phyloP scores from a whole-genome alignment of 2,888 invertebrate genomes.

The Macrosiphum euphorbiae region DNA sequence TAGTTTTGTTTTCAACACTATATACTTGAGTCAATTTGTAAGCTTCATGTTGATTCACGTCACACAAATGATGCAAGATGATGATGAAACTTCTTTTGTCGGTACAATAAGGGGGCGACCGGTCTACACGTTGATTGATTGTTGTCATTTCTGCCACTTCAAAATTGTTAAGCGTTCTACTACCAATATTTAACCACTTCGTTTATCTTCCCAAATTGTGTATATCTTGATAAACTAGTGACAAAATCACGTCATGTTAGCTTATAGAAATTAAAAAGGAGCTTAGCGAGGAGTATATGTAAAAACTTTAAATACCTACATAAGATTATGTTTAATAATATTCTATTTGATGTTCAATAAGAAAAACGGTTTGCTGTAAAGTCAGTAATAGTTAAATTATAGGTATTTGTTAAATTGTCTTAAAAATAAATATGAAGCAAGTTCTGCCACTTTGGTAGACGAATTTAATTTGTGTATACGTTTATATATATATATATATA shows the following conservation, averaged over 20 bases:
- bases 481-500: no score
- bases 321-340: constrained; percentile 10
- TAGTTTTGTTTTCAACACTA: not conserved
- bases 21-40: constrained; percentile 54
- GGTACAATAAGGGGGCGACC: constrained; percentile 1
- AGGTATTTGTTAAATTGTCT: not conserved
- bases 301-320: not conserved
- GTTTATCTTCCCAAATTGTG: not conserved
- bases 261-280: not conserved
- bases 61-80: constrained; percentile 47
- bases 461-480: not conserved
- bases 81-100: constrained; percentile 55
- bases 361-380: not conserved
- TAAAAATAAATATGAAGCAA: not conserved
- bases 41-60: constrained; percentile 51
- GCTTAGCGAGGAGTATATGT: not conserved
- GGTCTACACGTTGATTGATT: constrained; percentile 55
- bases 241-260: constrained; percentile 3
- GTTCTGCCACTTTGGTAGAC: not conserved
- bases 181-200: not conserved
- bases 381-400: not conserved
- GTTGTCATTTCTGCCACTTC: constrained; percentile 35
- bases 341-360: constrained; percentile 10
- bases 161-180: constrained; percentile 39
- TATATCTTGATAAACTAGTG: constrained; percentile 14